Evolutionary conservation across 2,888 invertebrate species (phyloP), one percentile per base, ranked within the genome.

Genomic region (Pseudococcus viburni): DNA sequence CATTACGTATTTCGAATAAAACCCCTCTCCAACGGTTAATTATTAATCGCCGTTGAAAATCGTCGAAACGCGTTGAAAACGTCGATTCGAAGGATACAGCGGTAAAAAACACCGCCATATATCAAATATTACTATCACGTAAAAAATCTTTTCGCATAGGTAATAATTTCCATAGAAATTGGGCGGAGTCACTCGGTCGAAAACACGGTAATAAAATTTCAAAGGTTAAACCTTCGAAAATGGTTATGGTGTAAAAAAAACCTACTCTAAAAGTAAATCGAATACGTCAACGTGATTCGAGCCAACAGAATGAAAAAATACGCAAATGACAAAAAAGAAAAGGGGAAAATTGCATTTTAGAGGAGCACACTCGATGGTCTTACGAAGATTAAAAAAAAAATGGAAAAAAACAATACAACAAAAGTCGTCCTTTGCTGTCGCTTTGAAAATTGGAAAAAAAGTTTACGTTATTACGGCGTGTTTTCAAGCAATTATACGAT

Each of bases 181-280:
- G 46, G 80, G 80, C 80, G 80, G 80, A 19, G 80, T 5, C 0
- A 6, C 4, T 1, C 17, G 17, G 80, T 73, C 73, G 33, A 73
- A 64, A 83, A 73, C 73, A 83, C 19, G 22, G 80, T 83, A 83
- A 83, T 83, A 83, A 83, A 46, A 83, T 83, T 46, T 46, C 80
- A 83, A 83, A 42, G n/a, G 80, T 83, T n/a, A n/a, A 83, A 46
- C 80, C 42, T 19, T 83, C 39, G 19, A 46, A 83, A 83, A 46
- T 83, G 46, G 64, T 64, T 59, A 19, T 64, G 12, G 9, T 22
- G 64, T 64, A 22, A 19, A 64, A 64, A 59, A 59, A 64, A 64
- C 22, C 64, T 11, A n/a, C 64, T 64, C 19, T 22, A 64, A 64
- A 64, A 22, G 8, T 46, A 19, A 83, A 83, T 83, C 19, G 46